Base-by-base conservation (phyloP, 2,888 invertebrate species). In the Pollenia amentaria region DNA sequence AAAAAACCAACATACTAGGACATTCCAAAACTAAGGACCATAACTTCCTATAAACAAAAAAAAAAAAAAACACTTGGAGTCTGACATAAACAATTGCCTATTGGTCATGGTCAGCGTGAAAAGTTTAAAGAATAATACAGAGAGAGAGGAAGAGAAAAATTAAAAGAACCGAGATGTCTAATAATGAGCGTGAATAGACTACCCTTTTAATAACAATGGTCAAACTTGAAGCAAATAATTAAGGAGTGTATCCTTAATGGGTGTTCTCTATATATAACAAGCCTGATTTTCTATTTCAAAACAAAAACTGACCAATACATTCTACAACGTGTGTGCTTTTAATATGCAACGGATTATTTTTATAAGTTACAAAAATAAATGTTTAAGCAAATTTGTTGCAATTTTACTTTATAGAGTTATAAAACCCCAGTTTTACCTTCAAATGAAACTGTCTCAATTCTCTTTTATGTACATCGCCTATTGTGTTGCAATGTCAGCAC, bases 51-150 rank as follows among this genome's bases (percentile, higher is more conserved):
- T 1, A 48, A 60, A 21, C 38, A 57, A 29, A 53, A 65, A 29
- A 72, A 16, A 67, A 64, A 51, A 57, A 73, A 67, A 80, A 44
- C 73, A 69, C 55, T 78, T 72, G 57, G 81, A 70, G 51, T 51
- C 62, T 65, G 1, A 9, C 40, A 29, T 9, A 57, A 83, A 78
- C 79, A 86, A 83, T 85, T 44, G 55, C 12, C n/a, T 82, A 79
- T 84, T 87, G 75, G 84, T 77, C 73, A 84, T 84, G 87, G 86
- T 86, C 87, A 87, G 84, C 81, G 44, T 55, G 77, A 81, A 21
- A 42, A 18, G 48, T 18, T 29, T 21, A 70, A 29, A 11, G 53
- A 40, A 65, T 18, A 55, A 62, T n/a, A 62, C 9, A 65, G n/a
- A 6, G n/a, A 14, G 7, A 48, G 53, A 16, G n/a, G n/a, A n/a